Evolutionary conservation across 2,113 vertebrate species (phyloP).

Genomic region (Oreochromis spilurus): DNA sequence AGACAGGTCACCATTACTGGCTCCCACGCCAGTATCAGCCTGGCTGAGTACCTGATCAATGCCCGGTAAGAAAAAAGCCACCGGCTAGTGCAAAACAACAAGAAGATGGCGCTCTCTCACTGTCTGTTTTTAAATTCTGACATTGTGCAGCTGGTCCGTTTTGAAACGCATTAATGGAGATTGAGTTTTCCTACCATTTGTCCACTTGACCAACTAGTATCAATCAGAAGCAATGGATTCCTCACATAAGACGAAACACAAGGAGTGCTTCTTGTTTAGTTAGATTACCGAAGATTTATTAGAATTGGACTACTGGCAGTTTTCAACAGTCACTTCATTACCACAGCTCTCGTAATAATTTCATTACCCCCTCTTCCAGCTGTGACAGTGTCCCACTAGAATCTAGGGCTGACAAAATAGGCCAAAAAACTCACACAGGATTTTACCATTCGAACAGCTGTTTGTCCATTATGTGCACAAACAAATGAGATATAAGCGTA

Average conservation of each 20-base stretch:
- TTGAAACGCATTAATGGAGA: not conserved
- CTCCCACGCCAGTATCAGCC: constrained; percentile 94
- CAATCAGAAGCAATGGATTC: not conserved
- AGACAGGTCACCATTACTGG: constrained; percentile 98
- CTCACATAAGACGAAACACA: not conserved
- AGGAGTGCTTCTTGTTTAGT: not conserved
- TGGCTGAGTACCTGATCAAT: constrained; percentile 99
- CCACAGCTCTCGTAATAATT: not conserved
- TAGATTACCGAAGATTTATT: not conserved
- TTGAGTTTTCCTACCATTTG: not conserved
- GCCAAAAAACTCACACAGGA: not conserved
- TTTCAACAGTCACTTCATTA: not conserved
- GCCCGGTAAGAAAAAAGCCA: constrained; percentile 84
- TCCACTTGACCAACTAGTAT: not conserved
- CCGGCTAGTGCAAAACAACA: not conserved
- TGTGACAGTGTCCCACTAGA: not conserved
- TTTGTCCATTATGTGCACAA: not conserved
- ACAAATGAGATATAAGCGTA: not conserved
- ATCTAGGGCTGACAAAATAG: not conserved
- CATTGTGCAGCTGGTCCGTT: not conserved
- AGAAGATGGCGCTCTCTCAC: rapidly evolving
- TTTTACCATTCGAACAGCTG: not conserved
- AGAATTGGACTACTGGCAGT: not conserved
- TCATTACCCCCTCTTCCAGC: not conserved
- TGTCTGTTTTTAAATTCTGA: not conserved